These are phyloP conservation scores for Panagrolaimus sp. DNA, from an alignment of 1,140 invertebrate genomes.

Conservation along the genomic window DNA sequence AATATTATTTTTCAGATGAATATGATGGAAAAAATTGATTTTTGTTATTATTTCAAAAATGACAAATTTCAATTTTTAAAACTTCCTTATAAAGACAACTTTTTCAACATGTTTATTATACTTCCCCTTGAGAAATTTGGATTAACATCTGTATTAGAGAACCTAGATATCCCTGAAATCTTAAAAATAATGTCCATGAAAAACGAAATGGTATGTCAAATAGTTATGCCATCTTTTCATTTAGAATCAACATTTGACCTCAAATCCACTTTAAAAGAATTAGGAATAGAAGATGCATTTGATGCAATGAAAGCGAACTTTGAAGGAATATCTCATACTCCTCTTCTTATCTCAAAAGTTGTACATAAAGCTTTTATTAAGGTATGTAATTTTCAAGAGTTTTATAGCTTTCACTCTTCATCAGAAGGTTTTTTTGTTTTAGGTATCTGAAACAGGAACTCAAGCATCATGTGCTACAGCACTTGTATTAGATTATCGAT, in stretches of 20 bases:
- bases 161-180: conserved; percentile 15
- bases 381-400: conserved; percentile 13
- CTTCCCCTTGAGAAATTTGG: conserved; percentile 29
- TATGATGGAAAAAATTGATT: conserved; percentile 18
- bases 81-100: conserved; percentile 19
- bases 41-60: conserved; percentile 22
- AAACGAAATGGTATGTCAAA: background rate
- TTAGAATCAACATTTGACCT: conserved; percentile 42
- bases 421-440: background rate
- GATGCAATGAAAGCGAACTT: conserved; percentile 22
- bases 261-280: conserved; percentile 36
- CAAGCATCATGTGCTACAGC: background rate
- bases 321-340: conserved; percentile 26
- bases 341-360: conserved; percentile 36
- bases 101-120: background rate
- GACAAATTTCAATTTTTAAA: conserved; percentile 23
- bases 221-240: conserved; percentile 55
- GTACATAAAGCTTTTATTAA: conserved; percentile 60
- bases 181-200: background rate
- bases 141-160: background rate
- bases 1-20: conserved; percentile 17
- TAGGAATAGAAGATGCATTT: conserved; percentile 54
- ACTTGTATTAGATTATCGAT: background rate
- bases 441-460: background rate
- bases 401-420: background rate